Evolutionary conservation across 64 coral and sea anemone species (phyloP).

Genomic region (Pocillopora verrucosa): DNA sequence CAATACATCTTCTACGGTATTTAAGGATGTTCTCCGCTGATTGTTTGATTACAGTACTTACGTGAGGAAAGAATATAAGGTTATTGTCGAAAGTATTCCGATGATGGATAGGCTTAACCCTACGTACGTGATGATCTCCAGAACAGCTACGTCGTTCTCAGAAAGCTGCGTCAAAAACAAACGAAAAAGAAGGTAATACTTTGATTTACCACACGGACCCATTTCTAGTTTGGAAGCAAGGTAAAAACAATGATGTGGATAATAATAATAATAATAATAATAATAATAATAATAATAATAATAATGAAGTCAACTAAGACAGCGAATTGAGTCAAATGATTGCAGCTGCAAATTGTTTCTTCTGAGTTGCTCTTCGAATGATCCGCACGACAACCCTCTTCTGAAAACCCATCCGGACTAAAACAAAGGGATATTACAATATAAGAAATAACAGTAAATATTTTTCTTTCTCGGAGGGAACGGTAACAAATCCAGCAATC

Average conservation of each 20-base stretch:
- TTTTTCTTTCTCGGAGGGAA: too few species aligned
- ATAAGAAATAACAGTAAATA: too few species aligned
- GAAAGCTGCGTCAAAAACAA: too few species aligned
- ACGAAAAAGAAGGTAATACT: too few species aligned
- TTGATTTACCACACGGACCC: too few species aligned
- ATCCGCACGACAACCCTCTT: conserved; percentile 4
- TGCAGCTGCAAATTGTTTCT: conserved; percentile 14
- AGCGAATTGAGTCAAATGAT: conserved; percentile 51
- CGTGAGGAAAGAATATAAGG: conserved; percentile 27
- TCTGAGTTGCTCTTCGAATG: background rate
- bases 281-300: too few species aligned
- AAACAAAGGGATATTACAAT: too few species aligned
- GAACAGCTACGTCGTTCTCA: background rate
- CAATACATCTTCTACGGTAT: too few species aligned
- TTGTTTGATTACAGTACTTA: background rate
- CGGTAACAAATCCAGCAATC: too few species aligned
- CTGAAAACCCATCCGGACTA: conserved; percentile 16
- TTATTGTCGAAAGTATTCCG: conserved; percentile 30
- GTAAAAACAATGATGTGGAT: background rate
- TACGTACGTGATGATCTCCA: conserved; percentile 14
- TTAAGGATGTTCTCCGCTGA: background rate
- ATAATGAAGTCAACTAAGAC: background rate
- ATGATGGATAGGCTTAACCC: conserved; percentile 16
- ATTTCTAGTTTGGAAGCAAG: too few species aligned
- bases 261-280: too few species aligned